Percentiles rank a stretch among this genome's conserved stretches.
phyloP scores from a whole-genome alignment of 2,888 invertebrate genomes.

The Baccha elongata region DNA sequence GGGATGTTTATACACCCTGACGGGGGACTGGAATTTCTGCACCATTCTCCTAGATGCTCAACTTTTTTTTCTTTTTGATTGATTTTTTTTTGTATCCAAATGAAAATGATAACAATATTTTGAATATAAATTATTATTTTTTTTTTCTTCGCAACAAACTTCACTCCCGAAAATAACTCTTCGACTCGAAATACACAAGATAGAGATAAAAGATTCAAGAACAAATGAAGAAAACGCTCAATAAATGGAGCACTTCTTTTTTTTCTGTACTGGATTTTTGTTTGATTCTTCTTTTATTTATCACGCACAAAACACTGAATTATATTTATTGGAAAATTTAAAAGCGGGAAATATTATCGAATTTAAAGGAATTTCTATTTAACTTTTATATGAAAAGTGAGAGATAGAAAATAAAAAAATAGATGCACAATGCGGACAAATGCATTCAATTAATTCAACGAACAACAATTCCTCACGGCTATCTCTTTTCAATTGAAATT shows the following conservation, averaged over 20 bases:
- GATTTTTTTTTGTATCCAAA: neutral
- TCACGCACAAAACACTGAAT: neutral
- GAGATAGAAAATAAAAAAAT: conserved; percentile 58
- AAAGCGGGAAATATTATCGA: conserved; percentile 46
- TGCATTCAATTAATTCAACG: conserved; percentile 39
- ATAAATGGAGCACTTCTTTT: neutral
- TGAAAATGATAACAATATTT: conserved; percentile 29
- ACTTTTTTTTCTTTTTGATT: neutral
- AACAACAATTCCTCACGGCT: conserved; percentile 63
- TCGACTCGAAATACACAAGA: conserved; percentile 7
- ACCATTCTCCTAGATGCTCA: conserved; percentile 86
- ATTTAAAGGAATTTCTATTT: conserved; percentile 10
- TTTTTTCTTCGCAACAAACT: conserved; percentile 1
- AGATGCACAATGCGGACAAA: conserved; percentile 67
- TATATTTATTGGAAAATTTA: neutral
- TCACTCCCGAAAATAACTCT: neutral
- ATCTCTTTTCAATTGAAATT: conserved; percentile 68
- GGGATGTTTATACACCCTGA: conserved; percentile 96
- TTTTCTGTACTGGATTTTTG: conserved; percentile 4
- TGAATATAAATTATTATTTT: neutral
- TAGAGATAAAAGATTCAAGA: neutral
- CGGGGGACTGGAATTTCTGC: conserved; percentile 96
- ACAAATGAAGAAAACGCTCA: conserved; percentile 45
- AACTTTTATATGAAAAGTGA: conserved; percentile 41
- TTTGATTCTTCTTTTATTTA: neutral